These are phyloP conservation scores for Cryptotermes secundus DNA, from an alignment of 1,140 invertebrate genomes.

Conservation along the genomic window DNA sequence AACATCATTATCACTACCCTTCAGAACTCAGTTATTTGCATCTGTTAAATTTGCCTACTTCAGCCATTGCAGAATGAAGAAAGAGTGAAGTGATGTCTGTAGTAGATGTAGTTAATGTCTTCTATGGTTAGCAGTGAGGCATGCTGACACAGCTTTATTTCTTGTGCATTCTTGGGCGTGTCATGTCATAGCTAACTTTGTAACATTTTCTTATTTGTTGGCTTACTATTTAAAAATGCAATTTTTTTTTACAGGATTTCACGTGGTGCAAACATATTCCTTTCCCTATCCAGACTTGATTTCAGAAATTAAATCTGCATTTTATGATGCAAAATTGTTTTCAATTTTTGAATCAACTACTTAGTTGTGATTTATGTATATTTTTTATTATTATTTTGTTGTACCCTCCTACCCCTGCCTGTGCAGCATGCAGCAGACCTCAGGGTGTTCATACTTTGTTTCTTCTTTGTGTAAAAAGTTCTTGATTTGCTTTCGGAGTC, in stretches of 20 bases:
- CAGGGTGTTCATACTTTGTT: not conserved
- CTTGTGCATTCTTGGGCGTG: slow-evolving; percentile 10
- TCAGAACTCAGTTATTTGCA: not conserved
- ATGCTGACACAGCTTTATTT: slow-evolving; percentile 13
- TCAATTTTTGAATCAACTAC: not conserved
- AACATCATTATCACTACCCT: not conserved
- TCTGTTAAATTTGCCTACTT: not conserved
- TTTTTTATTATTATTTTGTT: too few relatives aligned
- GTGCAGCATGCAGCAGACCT: not conserved
- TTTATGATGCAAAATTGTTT: slow-evolving; percentile 44
- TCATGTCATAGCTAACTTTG: not conserved
- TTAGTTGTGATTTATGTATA: not conserved
- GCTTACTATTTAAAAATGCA: slow-evolving; percentile 35
- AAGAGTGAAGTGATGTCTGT: not conserved
- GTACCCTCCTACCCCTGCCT: not conserved
- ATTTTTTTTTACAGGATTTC: slow-evolving; percentile 53
- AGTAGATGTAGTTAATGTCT: not conserved
- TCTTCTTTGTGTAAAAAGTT: not conserved
- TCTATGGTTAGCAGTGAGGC: not conserved
- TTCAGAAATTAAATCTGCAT: slow-evolving; percentile 45
- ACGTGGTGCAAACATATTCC: slow-evolving; percentile 48
- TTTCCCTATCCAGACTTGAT: slow-evolving; percentile 48
- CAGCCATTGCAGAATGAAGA: not conserved
- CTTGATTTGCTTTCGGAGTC: too few relatives aligned
- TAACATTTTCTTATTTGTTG: not conserved